Conservation (phyloP, 2,113 vertebrate species). For the Leptodactylus fuscus region DNA sequence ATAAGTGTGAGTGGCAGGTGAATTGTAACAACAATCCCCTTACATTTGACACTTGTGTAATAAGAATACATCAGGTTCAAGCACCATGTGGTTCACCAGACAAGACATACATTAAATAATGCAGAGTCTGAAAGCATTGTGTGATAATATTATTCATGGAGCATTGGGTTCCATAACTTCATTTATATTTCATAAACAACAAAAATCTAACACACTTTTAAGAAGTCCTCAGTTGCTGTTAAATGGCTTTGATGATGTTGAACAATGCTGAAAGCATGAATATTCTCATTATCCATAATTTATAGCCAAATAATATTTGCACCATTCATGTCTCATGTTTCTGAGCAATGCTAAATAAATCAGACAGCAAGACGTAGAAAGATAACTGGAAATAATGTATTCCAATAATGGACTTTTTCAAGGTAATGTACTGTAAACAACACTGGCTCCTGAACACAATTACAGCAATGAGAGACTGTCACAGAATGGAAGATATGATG, state of each 20-base stretch:
- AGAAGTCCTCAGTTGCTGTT: constrained; percentile 19
- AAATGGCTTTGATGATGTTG: constrained; percentile 46
- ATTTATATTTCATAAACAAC: constrained; percentile 51
- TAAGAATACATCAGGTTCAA: constrained; percentile 38
- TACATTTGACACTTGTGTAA: constrained; percentile 41
- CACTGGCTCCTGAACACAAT: constrained; percentile 22
- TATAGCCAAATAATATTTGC: constrained; percentile 45
- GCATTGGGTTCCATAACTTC: constrained; percentile 41
- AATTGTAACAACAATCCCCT: constrained; percentile 7
- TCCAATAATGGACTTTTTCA: constrained; percentile 35
- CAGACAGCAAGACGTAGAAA: not conserved
- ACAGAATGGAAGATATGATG: not conserved
- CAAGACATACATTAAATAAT: constrained; percentile 45
- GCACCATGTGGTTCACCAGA: constrained; percentile 38
- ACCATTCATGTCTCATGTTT: constrained; percentile 27
- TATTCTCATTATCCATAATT: constrained; percentile 52
- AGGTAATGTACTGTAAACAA: constrained; percentile 24
- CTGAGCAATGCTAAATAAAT: constrained; percentile 34
- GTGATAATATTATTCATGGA: constrained; percentile 49
- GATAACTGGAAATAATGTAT: not conserved
- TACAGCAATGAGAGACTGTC: not conserved
- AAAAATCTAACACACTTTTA: constrained; percentile 25
- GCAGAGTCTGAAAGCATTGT: constrained; percentile 40
- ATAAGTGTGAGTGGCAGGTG: not conserved
- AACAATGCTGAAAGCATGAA: constrained; percentile 36